Evolutionary conservation across 2,797 vertebrate species (phyloP).

Genomic region (Coendou prehensilis): DNA sequence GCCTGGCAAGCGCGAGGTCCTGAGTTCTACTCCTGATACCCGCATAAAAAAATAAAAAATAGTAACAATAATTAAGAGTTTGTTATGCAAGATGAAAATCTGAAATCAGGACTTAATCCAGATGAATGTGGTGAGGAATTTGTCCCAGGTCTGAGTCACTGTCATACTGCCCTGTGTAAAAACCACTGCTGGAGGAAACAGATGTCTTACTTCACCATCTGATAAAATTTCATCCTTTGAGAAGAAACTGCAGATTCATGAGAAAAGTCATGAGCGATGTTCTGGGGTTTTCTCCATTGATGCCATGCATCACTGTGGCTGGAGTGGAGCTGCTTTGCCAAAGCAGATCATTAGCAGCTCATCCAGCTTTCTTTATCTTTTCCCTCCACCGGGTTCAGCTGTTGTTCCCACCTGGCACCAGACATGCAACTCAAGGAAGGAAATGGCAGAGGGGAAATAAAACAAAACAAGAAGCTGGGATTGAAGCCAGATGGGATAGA

Average conservation of each 20-base stretch:
- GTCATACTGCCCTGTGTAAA: neutral
- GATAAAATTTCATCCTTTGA: slow-evolving; percentile 78
- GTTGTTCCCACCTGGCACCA: slow-evolving; percentile 70
- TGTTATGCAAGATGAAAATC: neutral
- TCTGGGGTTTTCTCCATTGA: slow-evolving; percentile 60
- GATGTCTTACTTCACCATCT: slow-evolving; percentile 67
- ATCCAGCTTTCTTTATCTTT: slow-evolving; percentile 3
- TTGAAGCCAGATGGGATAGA: slow-evolving; percentile 41
- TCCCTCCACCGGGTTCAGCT: slow-evolving; percentile 62
- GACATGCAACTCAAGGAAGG: slow-evolving; percentile 69
- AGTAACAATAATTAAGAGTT: neutral
- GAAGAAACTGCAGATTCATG: slow-evolving; percentile 82
- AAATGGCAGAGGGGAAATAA: slow-evolving; percentile 64
- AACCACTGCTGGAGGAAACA: slow-evolving; percentile 62
- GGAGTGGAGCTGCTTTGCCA: slow-evolving; percentile 63
- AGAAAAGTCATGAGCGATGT: slow-evolving; percentile 75
- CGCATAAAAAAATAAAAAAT: neutral
- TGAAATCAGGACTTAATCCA: neutral
- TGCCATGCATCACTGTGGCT: slow-evolving; percentile 78
- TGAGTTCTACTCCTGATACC: too few species aligned
- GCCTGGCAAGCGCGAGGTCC: too few species aligned
- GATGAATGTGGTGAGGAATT: neutral
- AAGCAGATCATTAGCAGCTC: slow-evolving; percentile 67
- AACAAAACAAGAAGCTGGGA: slow-evolving; percentile 41
- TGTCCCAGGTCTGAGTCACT: neutral